Conservation (phyloP, 2,113 vertebrate species). For the Callionymus lyra region DNA sequence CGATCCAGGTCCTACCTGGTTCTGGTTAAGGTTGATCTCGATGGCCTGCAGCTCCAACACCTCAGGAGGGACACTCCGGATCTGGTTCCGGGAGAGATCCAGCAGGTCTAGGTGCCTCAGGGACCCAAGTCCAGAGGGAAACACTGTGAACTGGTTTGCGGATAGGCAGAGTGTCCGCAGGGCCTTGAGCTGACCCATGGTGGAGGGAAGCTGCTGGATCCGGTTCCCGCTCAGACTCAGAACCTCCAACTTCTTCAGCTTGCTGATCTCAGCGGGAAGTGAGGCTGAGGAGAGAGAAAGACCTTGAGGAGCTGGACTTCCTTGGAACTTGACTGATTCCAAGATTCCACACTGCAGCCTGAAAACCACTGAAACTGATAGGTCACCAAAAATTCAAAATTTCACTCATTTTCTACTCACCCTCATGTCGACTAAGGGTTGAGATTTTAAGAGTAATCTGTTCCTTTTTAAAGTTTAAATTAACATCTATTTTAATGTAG, state of each 20-base stretch:
- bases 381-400: no score
- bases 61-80: conserved; percentile 74
- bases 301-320: background rate
- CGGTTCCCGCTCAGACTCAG: conserved; percentile 82
- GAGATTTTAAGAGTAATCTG: no score
- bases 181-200: conserved; percentile 77
- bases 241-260: conserved; percentile 89
- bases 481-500: no score
- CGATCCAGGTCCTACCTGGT: conserved; percentile 73
- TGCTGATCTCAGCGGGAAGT: conserved; percentile 81
- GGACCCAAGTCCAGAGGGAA: conserved; percentile 76
- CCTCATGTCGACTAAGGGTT: no score
- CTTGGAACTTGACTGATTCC: no score
- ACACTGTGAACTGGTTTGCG: conserved; percentile 78
- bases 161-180: conserved; percentile 83
- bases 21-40: conserved; percentile 97
- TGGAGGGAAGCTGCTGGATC: conserved; percentile 71
- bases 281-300: conserved; percentile 35
- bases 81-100: conserved; percentile 89
- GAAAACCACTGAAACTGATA: no score
- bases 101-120: conserved; percentile 85
- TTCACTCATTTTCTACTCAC: no score
- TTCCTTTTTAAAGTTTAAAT: no score
- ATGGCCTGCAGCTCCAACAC: conserved; percentile 86
- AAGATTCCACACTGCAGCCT: no score